Conservation (phyloP, 2,113 vertebrate species). For the Motacilla alba region DNA sequence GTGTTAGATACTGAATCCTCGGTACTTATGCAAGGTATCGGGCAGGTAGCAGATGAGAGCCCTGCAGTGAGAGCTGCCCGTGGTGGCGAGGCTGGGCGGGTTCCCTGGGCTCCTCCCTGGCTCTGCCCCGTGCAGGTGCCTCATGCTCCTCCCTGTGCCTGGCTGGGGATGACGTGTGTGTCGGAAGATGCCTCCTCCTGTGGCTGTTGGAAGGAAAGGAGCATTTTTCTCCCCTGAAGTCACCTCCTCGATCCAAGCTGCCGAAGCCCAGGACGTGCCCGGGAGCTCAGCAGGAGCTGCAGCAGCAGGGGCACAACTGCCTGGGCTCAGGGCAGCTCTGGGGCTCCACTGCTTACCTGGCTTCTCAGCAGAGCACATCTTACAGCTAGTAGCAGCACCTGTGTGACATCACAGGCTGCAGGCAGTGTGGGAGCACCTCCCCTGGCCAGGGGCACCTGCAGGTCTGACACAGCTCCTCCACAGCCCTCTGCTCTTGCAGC, state of each 20-base stretch:
- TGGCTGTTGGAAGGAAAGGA: constrained; percentile 3
- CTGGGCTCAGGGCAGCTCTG: not conserved
- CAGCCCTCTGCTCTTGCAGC: not conserved
- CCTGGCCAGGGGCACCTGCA: not conserved
- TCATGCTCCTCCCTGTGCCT: not conserved
- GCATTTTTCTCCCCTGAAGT: constrained; percentile 26
- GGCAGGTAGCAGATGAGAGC: not conserved
- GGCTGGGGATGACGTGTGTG: not conserved
- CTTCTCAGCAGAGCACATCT: not conserved
- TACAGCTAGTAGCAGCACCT: not conserved
- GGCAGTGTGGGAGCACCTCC: not conserved
- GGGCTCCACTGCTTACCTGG: not conserved
- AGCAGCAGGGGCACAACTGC: not conserved
- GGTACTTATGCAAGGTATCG: not conserved
- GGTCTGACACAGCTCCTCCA: rapidly evolving
- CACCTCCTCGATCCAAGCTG: not conserved
- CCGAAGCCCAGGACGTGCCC: rapidly evolving
- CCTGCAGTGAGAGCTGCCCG: rapidly evolving
- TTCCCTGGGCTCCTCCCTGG: rapidly evolving
- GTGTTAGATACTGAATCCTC: not conserved
- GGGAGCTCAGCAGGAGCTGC: not conserved
- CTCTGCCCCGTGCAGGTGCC: not conserved
- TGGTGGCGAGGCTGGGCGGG: not conserved
- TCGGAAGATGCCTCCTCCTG: not conserved
- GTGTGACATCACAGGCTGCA: not conserved